A percentile compares a stretch with the other conserved stretches of the same genome.
These are phyloP conservation scores for Graptemys geographica DNA, from an alignment of 2,797 vertebrate genomes.

Conservation along the genomic window DNA sequence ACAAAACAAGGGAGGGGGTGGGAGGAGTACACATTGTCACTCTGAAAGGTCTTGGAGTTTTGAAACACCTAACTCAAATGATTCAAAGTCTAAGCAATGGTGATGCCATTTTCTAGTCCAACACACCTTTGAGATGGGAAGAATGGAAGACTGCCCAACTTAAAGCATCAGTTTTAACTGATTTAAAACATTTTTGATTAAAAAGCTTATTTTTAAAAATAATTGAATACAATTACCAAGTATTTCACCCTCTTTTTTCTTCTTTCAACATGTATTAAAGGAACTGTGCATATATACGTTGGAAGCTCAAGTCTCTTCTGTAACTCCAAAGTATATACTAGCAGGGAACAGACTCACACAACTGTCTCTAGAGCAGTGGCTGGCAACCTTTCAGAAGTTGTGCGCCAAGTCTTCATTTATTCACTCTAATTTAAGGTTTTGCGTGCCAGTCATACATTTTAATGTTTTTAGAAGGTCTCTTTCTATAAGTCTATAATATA, in stretches of 20 bases:
- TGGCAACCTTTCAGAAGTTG: no score
- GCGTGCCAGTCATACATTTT: no score
- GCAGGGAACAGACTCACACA: background rate
- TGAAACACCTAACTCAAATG: background rate
- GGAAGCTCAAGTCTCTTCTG: background rate
- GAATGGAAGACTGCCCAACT: background rate
- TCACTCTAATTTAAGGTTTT: no score
- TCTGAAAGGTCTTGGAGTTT: background rate
- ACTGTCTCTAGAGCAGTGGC: background rate
- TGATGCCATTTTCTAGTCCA: background rate
- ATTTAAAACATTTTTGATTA: background rate
- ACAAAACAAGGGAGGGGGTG: background rate
- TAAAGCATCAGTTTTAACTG: background rate
- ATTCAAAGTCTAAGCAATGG: background rate
- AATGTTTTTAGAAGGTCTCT: no score
- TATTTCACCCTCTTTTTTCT: background rate
- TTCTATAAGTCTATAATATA: no score
- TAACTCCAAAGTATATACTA: background rate
- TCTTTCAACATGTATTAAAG: background rate
- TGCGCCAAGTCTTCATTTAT: no score
- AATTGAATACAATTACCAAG: background rate
- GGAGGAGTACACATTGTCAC: background rate
- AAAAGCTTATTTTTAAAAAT: rapidly evolving
- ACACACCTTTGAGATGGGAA: background rate
- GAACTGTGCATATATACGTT: background rate